phyloP scores from a whole-genome alignment of 2,888 invertebrate genomes.

The Lordiphosa andalusiaca region DNA sequence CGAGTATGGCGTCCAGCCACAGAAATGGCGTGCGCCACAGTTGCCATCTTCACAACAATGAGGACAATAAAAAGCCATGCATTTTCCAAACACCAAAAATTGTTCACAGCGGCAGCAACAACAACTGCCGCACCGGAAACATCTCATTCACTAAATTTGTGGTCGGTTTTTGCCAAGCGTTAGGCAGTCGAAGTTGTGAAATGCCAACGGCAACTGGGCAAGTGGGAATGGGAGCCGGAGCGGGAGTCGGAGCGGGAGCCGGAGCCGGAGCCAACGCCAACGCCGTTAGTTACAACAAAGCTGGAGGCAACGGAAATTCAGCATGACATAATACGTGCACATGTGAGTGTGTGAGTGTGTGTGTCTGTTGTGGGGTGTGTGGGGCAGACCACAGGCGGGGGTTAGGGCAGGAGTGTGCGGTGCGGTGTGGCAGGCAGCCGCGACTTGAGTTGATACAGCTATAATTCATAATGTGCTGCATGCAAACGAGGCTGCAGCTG shows the following conservation, averaged over 20 bases:
- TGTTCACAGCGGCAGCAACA: constrained; percentile 52
- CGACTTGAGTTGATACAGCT: constrained; percentile 76
- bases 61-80: constrained; percentile 74
- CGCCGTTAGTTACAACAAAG: constrained; percentile 68
- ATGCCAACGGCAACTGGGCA: constrained; percentile 54
- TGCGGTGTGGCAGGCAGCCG: constrained; percentile 54
- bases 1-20: constrained; percentile 4
- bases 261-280: constrained; percentile 38
- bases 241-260: background rate
- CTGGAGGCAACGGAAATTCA: constrained; percentile 73
- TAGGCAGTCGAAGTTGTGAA: constrained; percentile 74
- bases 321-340: constrained; percentile 72
- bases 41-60: constrained; percentile 59
- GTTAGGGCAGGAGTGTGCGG: constrained; percentile 22
- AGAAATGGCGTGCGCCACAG: constrained; percentile 42
- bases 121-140: constrained; percentile 73
- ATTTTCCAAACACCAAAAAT: constrained; percentile 75
- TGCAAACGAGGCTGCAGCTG: constrained; percentile 76
- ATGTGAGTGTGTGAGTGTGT: constrained; percentile 53
- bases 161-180: constrained; percentile 68
- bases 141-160: constrained; percentile 77
- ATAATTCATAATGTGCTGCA: constrained; percentile 77
- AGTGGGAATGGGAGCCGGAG: constrained; percentile 11
- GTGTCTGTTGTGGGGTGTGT: constrained; percentile 9
- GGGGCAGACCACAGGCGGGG: constrained; percentile 1